Conservation (phyloP, 2,888 invertebrate genomes). For the Ophraella communa region DNA sequence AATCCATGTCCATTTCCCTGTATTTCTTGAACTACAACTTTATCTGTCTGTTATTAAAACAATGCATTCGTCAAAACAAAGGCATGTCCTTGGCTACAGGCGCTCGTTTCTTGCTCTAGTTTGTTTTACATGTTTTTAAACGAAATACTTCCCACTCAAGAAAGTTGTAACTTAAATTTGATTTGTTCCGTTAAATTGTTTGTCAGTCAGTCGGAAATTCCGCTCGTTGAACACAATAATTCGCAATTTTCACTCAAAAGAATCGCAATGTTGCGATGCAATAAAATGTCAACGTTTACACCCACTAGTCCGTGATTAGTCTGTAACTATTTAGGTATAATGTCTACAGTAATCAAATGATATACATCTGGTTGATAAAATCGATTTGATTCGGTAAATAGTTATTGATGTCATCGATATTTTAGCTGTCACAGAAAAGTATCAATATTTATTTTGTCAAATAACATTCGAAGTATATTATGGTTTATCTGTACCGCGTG, state of each 20-base stretch:
- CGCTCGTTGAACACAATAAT: not conserved
- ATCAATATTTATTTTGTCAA: too few species aligned
- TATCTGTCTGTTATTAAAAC: too few species aligned
- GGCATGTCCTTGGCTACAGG: too few species aligned
- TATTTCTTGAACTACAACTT: too few species aligned
- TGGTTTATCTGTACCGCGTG: too few species aligned
- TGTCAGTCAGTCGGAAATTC: not conserved
- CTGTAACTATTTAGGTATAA: not conserved
- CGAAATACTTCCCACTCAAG: not conserved
- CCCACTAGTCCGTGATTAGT: not conserved
- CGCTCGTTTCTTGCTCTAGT: too few species aligned
- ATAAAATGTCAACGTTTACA: not conserved
- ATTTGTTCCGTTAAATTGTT: not conserved
- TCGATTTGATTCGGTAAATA: not conserved
- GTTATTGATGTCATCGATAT: not conserved
- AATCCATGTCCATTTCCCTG: too few species aligned
- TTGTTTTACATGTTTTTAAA: too few species aligned
- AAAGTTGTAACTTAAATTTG: not conserved
- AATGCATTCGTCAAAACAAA: too few species aligned
- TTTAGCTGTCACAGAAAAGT: too few species aligned
- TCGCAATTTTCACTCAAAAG: not conserved
- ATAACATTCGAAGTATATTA: too few species aligned
- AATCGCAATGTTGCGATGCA: not conserved
- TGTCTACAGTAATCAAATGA: not conserved
- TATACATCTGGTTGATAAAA: not conserved